Conservation (phyloP, 2,797 vertebrate species). For the Craterocephalus amniculus region DNA sequence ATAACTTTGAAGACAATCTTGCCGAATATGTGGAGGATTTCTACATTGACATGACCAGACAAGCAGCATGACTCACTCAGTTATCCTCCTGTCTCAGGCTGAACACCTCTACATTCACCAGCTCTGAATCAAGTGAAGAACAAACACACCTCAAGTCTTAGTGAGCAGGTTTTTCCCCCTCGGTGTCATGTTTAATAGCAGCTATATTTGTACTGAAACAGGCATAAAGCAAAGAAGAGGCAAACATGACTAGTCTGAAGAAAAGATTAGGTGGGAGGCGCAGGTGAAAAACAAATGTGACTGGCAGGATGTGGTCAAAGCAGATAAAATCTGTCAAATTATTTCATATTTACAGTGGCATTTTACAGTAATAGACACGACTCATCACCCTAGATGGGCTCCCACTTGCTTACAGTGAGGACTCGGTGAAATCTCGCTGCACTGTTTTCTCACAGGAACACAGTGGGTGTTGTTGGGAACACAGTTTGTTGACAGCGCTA, state of each 20-base stretch:
- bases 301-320: not conserved
- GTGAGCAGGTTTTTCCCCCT: constrained; percentile 27
- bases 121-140: constrained; percentile 23
- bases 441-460: constrained; percentile 46
- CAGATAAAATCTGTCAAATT: not conserved
- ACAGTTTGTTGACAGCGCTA: constrained; percentile 36
- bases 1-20: constrained; percentile 18
- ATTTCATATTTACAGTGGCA: not conserved
- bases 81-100: constrained; percentile 19
- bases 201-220: constrained; percentile 10
- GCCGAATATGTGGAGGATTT: constrained; percentile 14
- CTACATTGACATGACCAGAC: constrained; percentile 18
- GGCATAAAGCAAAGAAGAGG: constrained; percentile 8
- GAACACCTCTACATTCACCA: constrained; percentile 3
- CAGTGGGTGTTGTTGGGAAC: constrained; percentile 30
- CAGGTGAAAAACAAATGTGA: not conserved
- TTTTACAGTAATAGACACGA: not conserved
- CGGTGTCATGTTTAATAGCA: constrained; percentile 1
- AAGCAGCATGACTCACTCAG: constrained; percentile 31
- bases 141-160: constrained; percentile 33
- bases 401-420: constrained; percentile 11
- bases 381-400: constrained; percentile 1
- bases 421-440: constrained; percentile 30
- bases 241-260: not conserved
- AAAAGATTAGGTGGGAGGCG: not conserved